Percentiles rank a stretch among this genome's conserved stretches.
Evolutionary conservation across 2,113 vertebrate genomes (phyloP).

Genomic region (Actenoides lindsayi): DNA sequence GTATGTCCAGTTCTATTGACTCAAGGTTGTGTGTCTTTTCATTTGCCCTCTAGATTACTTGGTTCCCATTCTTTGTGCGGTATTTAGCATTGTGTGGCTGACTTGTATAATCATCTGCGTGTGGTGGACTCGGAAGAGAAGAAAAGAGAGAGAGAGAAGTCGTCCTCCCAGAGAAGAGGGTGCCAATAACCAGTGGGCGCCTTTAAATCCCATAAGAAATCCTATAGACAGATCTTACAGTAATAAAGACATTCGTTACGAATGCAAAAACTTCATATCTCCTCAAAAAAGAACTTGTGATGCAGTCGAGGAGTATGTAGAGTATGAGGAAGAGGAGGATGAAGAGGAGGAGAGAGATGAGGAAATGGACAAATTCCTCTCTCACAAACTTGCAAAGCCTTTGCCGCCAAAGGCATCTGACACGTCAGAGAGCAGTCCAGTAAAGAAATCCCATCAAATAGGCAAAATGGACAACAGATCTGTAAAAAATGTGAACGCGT

Average conservation of each 20-base stretch:
- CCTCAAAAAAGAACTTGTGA: slow-evolving; percentile 84
- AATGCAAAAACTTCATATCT: slow-evolving; percentile 88
- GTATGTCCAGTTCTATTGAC: neutral
- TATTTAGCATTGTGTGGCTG: slow-evolving; percentile 90
- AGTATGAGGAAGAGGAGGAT: slow-evolving; percentile 73
- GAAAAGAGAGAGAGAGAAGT: slow-evolving; percentile 88
- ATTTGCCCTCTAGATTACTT: slow-evolving; percentile 81
- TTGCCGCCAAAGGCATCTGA: slow-evolving; percentile 81
- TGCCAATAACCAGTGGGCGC: slow-evolving; percentile 92
- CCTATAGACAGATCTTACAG: slow-evolving; percentile 80
- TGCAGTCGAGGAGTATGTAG: slow-evolving; percentile 80
- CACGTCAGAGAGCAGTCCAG: slow-evolving; percentile 72
- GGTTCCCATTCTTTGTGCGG: slow-evolving; percentile 83
- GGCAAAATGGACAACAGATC: slow-evolving; percentile 92
- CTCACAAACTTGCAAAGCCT: slow-evolving; percentile 77
- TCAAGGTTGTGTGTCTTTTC: neutral
- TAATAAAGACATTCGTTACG: slow-evolving; percentile 85
- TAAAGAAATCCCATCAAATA: slow-evolving; percentile 84
- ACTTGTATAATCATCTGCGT: slow-evolving; percentile 88
- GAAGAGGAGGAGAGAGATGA: slow-evolving; percentile 82
- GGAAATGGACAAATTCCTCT: slow-evolving; percentile 85
- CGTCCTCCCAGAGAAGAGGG: slow-evolving; percentile 80
- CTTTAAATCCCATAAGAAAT: slow-evolving; percentile 84
- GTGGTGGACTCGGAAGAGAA: slow-evolving; percentile 92
- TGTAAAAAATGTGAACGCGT: slow-evolving; percentile 84